These are phyloP conservation scores for Acanthiza pusilla DNA, from an alignment of 2,797 vertebrate genomes.

Conservation along the genomic window DNA sequence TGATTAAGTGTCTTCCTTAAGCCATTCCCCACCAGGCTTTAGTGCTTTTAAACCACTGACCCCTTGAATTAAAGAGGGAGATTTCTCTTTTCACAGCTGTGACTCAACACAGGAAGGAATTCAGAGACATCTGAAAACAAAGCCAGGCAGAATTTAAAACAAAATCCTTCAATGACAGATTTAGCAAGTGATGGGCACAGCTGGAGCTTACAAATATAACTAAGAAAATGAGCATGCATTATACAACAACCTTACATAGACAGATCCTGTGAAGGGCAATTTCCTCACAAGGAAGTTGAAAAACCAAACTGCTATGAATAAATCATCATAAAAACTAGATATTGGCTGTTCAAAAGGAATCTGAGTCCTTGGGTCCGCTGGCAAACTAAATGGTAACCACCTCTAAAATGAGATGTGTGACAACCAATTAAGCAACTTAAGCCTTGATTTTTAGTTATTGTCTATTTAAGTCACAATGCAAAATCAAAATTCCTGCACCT, in stretches of 20 bases:
- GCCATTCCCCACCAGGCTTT: neutral
- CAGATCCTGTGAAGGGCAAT: neutral
- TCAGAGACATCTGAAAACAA: slow-evolving; percentile 49
- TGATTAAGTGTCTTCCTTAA: slow-evolving; percentile 40
- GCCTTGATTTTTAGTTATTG: neutral
- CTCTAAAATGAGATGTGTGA: neutral
- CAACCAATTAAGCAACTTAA: neutral
- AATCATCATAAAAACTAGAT: neutral
- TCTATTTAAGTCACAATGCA: neutral
- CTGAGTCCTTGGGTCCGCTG: neutral
- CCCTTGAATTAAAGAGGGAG: slow-evolving; percentile 41
- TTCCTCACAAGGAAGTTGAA: neutral
- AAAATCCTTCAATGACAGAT: slow-evolving; percentile 62
- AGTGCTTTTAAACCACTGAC: slow-evolving; percentile 54
- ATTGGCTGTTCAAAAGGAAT: neutral
- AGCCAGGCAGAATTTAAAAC: slow-evolving; percentile 58
- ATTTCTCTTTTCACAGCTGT: slow-evolving; percentile 63
- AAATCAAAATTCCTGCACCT: neutral
- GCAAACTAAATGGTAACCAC: neutral
- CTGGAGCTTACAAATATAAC: slow-evolving; percentile 51
- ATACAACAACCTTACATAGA: neutral
- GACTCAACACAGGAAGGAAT: slow-evolving; percentile 51
- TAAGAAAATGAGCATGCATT: neutral
- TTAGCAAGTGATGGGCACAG: slow-evolving; percentile 52
- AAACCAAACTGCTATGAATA: neutral